Evolutionary conservation across 2,888 invertebrate genomes (phyloP).

Genomic region (Abrostola tripartita): DNA sequence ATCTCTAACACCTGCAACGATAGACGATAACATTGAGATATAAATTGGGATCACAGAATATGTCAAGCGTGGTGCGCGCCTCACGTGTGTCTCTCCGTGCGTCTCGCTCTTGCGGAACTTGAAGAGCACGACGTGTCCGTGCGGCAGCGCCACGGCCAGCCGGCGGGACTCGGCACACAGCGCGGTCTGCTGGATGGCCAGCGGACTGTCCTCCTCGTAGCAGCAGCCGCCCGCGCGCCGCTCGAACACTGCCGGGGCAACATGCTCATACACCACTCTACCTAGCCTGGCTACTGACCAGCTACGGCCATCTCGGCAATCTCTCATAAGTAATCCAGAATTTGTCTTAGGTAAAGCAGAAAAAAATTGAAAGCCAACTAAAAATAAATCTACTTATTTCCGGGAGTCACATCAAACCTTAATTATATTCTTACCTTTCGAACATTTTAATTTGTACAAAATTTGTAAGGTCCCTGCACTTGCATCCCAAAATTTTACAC

Average conservation of each 20-base stretch:
- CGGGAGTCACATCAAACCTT: not conserved
- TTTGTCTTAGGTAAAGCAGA: too few species aligned
- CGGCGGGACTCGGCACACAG: constrained; percentile 96
- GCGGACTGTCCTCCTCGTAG: constrained; percentile 93
- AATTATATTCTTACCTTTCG: constrained; percentile 89
- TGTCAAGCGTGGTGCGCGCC: not conserved
- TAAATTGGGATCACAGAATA: not conserved
- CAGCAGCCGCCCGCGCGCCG: constrained; percentile 59
- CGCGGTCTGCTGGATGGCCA: constrained; percentile 96
- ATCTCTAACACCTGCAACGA: constrained; percentile 94
- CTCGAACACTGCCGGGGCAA: constrained; percentile 85
- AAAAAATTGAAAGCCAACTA: too few species aligned
- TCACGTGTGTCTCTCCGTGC: constrained; percentile 93
- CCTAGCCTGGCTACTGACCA: too few species aligned
- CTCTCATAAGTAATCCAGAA: too few species aligned
- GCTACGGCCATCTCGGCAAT: too few species aligned
- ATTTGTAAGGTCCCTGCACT: constrained; percentile 98
- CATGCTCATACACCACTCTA: too few species aligned
- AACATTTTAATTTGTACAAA: constrained; percentile 99
- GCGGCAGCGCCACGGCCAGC: constrained; percentile 96
- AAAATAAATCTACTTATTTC: too few species aligned
- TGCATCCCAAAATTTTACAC: constrained; percentile 99
- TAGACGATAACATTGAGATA: not conserved
- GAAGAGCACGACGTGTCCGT: constrained; percentile 98
- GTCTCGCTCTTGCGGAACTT: constrained; percentile 98